These are phyloP conservation scores for Cheilosia vernalis DNA, from an alignment of 2,888 invertebrate genomes.

Conservation along the genomic window DNA sequence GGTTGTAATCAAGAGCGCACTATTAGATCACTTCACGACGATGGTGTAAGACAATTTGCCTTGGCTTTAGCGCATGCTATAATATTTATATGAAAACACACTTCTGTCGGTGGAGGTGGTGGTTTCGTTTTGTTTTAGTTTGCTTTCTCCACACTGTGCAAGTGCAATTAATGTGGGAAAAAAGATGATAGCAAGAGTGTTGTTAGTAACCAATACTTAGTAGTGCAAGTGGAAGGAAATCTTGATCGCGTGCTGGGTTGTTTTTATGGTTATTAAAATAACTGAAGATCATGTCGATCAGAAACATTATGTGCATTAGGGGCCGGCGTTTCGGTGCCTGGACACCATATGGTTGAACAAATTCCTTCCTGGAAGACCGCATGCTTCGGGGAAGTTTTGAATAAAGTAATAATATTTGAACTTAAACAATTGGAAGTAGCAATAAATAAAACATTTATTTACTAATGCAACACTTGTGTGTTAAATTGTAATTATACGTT, in stretches of 20 bases:
- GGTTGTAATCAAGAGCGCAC: background rate
- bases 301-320: constrained; percentile 34
- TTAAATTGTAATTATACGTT: background rate
- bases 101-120: constrained; percentile 23
- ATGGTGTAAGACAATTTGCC: constrained; percentile 48
- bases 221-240: constrained; percentile 42
- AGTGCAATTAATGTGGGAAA: constrained; percentile 11
- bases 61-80: constrained; percentile 30
- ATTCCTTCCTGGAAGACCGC: constrained; percentile 59
- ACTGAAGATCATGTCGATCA: constrained; percentile 43
- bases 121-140: constrained; percentile 45
- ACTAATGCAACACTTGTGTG: constrained; percentile 3
- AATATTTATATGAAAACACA: constrained; percentile 64
- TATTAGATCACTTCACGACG: constrained; percentile 31
- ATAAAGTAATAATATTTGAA: constrained; percentile 32
- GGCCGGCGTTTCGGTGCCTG: constrained; percentile 61
- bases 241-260: constrained; percentile 59
- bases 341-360: constrained; percentile 66
- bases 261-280: constrained; percentile 52
- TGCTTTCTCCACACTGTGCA: constrained; percentile 50
- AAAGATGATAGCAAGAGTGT: constrained; percentile 60
- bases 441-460: constrained; percentile 8
- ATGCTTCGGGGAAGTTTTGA: constrained; percentile 27
- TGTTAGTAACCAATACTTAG: constrained; percentile 19
- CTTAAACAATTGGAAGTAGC: constrained; percentile 14